Percentiles rank a stretch among this genome's conserved stretches.
Conservation (phyloP, 2,113 vertebrate species). For the Toxostoma redivivum region DNA sequence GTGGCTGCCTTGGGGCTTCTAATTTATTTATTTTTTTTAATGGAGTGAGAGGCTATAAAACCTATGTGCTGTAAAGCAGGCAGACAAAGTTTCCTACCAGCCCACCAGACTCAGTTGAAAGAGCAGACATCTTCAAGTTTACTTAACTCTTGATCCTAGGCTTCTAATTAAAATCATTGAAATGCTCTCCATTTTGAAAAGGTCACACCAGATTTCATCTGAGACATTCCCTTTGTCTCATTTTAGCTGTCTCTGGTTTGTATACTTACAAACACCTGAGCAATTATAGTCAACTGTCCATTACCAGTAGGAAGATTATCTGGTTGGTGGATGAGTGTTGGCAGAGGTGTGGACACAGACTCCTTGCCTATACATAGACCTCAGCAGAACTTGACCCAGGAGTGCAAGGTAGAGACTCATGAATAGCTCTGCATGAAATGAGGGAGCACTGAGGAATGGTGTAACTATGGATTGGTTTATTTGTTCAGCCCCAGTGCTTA, state of each 20-base stretch:
- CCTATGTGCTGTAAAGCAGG: conserved; percentile 44
- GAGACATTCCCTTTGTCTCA: conserved; percentile 33
- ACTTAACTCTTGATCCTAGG: background rate
- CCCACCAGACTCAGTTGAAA: background rate
- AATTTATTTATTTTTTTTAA: conserved; percentile 75
- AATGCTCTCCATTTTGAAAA: conserved; percentile 47
- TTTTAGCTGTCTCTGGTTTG: conserved; percentile 24
- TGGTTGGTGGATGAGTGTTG: background rate
- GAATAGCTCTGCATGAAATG: background rate
- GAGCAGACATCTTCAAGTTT: conserved; percentile 4
- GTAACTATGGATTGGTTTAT: background rate
- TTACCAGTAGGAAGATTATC: background rate
- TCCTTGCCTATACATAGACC: background rate
- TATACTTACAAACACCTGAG: background rate
- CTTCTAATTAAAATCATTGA: conserved; percentile 66
- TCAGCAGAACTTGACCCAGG: background rate
- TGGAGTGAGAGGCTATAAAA: conserved; percentile 70
- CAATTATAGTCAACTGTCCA: background rate
- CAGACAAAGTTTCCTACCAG: conserved; percentile 25
- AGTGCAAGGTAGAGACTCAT: background rate
- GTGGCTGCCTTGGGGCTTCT: conserved; percentile 60
- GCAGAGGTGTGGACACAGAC: background rate
- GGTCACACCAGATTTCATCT: conserved; percentile 63
- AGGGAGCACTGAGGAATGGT: background rate
- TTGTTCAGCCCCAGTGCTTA: background rate